Base-by-base conservation (phyloP, 92 coral and sea anemone genomes). In the Nematostella vectensis region DNA sequence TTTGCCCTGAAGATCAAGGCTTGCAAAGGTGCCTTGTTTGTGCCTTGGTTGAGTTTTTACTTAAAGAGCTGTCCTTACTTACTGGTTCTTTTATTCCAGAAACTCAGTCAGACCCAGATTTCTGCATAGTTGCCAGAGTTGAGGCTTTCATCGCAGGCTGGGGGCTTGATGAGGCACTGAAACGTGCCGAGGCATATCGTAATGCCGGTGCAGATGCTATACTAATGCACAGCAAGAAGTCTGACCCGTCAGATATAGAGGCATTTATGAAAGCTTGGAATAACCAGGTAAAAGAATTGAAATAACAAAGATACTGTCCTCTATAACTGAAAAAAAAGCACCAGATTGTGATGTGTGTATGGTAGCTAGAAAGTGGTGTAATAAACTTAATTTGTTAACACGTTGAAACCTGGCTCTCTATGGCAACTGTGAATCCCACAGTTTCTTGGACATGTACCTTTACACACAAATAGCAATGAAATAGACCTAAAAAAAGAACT, bases 141-240 rank as follows among this genome's bases (percentile, higher is more conserved):
- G 98, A 91, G 67, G 98, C 98, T 17, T 91, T 91, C 53, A 91
- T 91, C 50, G 95, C 98, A 39, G 98, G 98, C 9, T 91, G 98
- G 98, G 88, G 88, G 11, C 69, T 91, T 36, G 98, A 91, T 51
- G 98, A 91, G 61, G 98, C 98, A 9, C 80, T 91, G 11, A 77
- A 67, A 57, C 74, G 98, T 39, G 94, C 98, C 16, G 98, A 91
- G 56, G 98, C 98, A 22, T 91, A 91, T 26, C 85, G 88, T 40
- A 91, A 75, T 81, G 98, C 98, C 24, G 98, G 98, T 16, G 98
- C 98, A 23, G 98, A 91, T 81, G 98, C 98, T 39, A 91, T 91
- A 63, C 85, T 91, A 15, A 91, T 91, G 98, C 98, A 91, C 72
- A 91, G 98, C 77, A 91, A 91, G 71, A 91, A 91, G 47, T 81